Evolutionary conservation across 2,888 invertebrate species (phyloP).

Genomic region (Lissonota sp.): DNA sequence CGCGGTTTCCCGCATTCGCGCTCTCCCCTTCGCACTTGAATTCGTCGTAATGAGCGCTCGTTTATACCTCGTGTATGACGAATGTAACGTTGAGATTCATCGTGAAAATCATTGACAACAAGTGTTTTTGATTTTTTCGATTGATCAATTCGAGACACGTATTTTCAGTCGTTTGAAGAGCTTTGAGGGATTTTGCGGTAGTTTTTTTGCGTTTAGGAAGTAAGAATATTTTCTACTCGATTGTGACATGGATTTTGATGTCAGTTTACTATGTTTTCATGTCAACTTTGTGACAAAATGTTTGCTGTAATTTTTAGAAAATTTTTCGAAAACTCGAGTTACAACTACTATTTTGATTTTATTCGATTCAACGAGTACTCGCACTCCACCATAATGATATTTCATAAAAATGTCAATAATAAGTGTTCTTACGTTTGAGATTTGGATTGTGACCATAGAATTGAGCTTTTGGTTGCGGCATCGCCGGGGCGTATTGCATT

Average conservation of each 20-base stretch:
- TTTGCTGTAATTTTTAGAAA: too few species aligned
- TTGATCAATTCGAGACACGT: not conserved
- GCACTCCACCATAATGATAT: not conserved
- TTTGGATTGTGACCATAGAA: constrained; percentile 98
- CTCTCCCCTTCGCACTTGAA: not conserved
- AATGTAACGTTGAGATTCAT: constrained; percentile 1
- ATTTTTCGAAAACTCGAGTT: too few species aligned
- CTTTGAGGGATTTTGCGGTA: not conserved
- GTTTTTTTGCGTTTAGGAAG: not conserved
- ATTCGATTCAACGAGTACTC: too few species aligned
- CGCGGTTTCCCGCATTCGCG: constrained; percentile 1
- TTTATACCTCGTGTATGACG: not conserved
- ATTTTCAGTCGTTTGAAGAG: not conserved
- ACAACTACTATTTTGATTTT: too few species aligned
- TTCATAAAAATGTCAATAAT: not conserved
- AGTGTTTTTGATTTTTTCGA: not conserved
- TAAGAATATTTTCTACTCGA: not conserved
- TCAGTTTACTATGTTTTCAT: too few species aligned
- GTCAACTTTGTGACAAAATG: too few species aligned
- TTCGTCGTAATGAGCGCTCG: constrained; percentile 6
- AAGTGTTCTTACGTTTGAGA: constrained; percentile 87
- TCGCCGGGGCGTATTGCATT: constrained; percentile 81
- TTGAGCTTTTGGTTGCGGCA: constrained; percentile 87
- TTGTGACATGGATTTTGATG: too few species aligned
- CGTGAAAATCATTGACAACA: not conserved